A percentile compares a stretch with the other conserved stretches of the same genome.
Evolutionary conservation across 1,140 invertebrate species (phyloP).

Genomic region (Papilio glaucus): DNA sequence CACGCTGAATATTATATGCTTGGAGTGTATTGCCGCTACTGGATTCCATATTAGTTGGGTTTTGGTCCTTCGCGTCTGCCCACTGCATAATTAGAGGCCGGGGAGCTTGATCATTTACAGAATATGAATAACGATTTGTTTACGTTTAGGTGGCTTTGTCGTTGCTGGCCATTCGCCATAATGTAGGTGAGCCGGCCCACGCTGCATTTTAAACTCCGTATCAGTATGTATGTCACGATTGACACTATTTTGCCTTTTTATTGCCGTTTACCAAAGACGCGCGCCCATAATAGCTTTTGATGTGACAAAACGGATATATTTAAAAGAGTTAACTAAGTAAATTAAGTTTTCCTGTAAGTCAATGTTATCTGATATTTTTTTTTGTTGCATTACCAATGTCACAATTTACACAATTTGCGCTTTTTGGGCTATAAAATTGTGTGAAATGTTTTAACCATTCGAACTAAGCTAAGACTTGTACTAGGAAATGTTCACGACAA

Average conservation of each 20-base stretch:
- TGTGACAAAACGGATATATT: neutral
- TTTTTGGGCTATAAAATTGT: too few relatives aligned
- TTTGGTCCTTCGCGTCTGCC: constrained; percentile 25
- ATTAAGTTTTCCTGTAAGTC: too few relatives aligned
- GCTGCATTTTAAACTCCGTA: constrained; percentile 27
- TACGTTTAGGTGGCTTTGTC: constrained; percentile 21
- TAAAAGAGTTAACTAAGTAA: neutral
- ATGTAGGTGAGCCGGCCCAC: constrained; percentile 30
- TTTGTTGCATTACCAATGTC: too few relatives aligned
- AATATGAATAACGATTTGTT: constrained; percentile 36
- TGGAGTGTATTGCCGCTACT: neutral
- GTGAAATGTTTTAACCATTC: too few relatives aligned
- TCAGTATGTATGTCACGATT: constrained; percentile 25
- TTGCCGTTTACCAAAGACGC: constrained; percentile 18
- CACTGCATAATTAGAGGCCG: constrained; percentile 25
- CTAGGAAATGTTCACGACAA: neutral
- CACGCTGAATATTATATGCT: neutral
- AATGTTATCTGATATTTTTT: too few relatives aligned
- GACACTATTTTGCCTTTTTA: constrained; percentile 33
- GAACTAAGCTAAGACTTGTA: too few relatives aligned
- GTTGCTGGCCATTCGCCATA: constrained; percentile 25
- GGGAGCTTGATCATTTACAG: constrained; percentile 30
- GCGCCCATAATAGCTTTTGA: neutral
- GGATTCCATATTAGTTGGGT: constrained; percentile 15
- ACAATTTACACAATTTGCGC: too few relatives aligned